Base-by-base conservation (phyloP, 1,140 invertebrate species). In the Saccostrea glomerata region DNA sequence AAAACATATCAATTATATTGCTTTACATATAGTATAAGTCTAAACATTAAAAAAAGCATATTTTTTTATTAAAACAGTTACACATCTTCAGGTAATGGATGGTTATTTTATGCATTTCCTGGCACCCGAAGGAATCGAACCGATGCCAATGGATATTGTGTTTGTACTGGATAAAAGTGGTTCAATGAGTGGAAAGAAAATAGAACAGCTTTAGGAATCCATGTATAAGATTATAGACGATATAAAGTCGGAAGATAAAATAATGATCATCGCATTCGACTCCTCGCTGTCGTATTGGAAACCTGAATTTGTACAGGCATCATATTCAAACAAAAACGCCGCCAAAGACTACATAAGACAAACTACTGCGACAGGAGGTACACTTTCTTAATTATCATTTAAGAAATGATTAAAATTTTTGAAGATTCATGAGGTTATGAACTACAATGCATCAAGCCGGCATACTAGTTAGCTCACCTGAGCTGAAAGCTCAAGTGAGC, bases 51-150 rank as follows among this genome's bases (percentile, higher is more conserved):
- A 7, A 47, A 47, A 47, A 36, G 30, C 30, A 36, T 36, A 36
- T 36, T 36, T 47, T n/a, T 7, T 47, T 47, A 47, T 9, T 9
- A 47, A 97, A 92, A 96, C 97, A 91, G 15, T 60, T 87, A 30
- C 23, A 30, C 25, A 36, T 85, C 86, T 89, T 2, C 94, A 97
- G 96, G 95, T 97, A 13, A 96, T 97, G 90, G 96, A 97, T 90
- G 97, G 97, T 0, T 97, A 97, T 93, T 97, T 97, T 94, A 96
- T 97, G 4, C 97, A 97, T 92, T 97, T 97, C 95, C 97, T 97
- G 91, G 96, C 97, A 5, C 97, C 97, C 7, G 86, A 92, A 23
- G 93, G 93, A 55, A 95, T 96, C 4, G 93, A 95, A 55, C 95
- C 96, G 2, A 93, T 97, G 47, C 95, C 95, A 17, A 97, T 97